Percentiles rank a stretch among this genome's conserved stretches.
These are phyloP conservation scores for Lepus townsendii DNA, from an alignment of 2,797 vertebrate genomes.

Conservation along the genomic window DNA sequence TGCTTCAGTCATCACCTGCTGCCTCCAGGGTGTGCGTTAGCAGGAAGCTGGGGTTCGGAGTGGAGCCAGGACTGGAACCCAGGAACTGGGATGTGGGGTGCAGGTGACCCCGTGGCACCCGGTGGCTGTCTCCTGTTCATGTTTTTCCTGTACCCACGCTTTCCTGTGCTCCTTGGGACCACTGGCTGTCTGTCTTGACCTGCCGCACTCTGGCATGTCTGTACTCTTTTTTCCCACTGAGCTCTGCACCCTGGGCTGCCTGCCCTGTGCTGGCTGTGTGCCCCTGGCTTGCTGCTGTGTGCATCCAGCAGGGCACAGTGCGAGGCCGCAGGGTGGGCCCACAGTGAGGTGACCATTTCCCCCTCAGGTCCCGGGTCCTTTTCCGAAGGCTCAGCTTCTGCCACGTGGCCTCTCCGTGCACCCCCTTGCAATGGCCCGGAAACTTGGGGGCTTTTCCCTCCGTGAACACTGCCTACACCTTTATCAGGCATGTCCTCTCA, in stretches of 20 bases:
- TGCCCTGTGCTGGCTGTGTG: neutral
- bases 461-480: neutral
- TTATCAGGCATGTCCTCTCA: neutral
- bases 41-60: too few relatives aligned
- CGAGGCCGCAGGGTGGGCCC: neutral
- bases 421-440: neutral
- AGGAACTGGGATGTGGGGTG: too few relatives aligned
- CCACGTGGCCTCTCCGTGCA: neutral
- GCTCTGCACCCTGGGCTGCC: neutral
- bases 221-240: accelerated
- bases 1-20: too few relatives aligned
- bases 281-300: neutral
- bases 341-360: neutral
- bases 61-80: too few relatives aligned
- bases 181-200: too few relatives aligned
- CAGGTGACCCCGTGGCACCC: too few relatives aligned
- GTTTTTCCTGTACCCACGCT: neutral
- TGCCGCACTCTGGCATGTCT: accelerated
- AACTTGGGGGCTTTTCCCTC: too few relatives aligned
- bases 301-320: neutral
- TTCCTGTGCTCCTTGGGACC: too few relatives aligned
- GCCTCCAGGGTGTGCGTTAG: too few relatives aligned
- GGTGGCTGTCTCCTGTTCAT: neutral
- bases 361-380: neutral
- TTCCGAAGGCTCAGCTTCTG: neutral